A percentile compares a stretch with the other conserved stretches of the same genome.
Evolutionary conservation across 2,888 invertebrate species (phyloP).

Genomic region (Mechanitis mazaeus): DNA sequence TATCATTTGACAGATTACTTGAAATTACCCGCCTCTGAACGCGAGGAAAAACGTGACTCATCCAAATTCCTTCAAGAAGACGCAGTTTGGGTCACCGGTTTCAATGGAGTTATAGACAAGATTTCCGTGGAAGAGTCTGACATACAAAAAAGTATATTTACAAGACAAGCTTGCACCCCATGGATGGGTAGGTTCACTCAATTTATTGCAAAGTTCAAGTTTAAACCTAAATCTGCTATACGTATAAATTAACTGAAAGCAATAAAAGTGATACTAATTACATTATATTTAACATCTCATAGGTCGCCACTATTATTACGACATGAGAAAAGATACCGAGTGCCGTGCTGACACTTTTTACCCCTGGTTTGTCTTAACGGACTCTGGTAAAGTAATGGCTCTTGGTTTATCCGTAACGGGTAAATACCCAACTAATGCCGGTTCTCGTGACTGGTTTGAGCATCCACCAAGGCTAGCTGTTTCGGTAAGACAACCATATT

Average conservation of each 20-base stretch:
- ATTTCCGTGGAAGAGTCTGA: slow-evolving; percentile 30
- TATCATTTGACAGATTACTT: slow-evolving; percentile 22
- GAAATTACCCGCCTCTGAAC: slow-evolving; percentile 11
- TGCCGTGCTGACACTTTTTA: slow-evolving; percentile 36
- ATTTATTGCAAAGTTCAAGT: not conserved
- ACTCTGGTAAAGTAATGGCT: slow-evolving; percentile 37
- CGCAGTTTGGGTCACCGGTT: slow-evolving; percentile 40
- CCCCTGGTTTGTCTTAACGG: slow-evolving; percentile 46
- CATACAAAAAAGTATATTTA: slow-evolving; percentile 37
- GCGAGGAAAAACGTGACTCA: slow-evolving; percentile 11
- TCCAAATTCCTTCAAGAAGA: slow-evolving; percentile 27
- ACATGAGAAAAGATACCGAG: slow-evolving; percentile 35
- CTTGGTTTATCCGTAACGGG: slow-evolving; percentile 37
- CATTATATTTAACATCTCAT: slow-evolving; percentile 9
- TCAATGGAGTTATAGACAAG: slow-evolving; percentile 35
- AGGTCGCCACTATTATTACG: slow-evolving; percentile 51
- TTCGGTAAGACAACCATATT: slow-evolving; percentile 28
- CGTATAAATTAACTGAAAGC: too few species aligned
- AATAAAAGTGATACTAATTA: not conserved
- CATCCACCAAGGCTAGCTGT: slow-evolving; percentile 32
- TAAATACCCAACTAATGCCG: slow-evolving; percentile 23
- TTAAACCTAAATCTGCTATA: too few species aligned
- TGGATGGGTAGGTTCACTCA: slow-evolving; percentile 51
- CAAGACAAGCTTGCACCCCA: slow-evolving; percentile 51
- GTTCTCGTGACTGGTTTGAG: slow-evolving; percentile 40